Base-by-base conservation (phyloP, 2,797 vertebrate genomes). In the Acomys russatus region DNA sequence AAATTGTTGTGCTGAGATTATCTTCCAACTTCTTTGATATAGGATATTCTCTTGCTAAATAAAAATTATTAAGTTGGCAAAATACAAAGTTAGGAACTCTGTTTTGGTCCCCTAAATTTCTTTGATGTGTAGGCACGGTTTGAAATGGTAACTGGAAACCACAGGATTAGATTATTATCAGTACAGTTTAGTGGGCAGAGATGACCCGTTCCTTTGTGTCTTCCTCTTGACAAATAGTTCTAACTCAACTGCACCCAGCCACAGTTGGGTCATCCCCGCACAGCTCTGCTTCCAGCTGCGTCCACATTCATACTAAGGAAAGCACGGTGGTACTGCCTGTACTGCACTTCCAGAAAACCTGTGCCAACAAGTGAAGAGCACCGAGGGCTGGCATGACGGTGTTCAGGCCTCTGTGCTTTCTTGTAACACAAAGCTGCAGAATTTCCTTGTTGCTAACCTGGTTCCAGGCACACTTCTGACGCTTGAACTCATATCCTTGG, bases 31-130 rank as follows among this genome's bases (percentile, higher is more conserved):
- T 83, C 33, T 74, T 94, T 68, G 38, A 7, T 49, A 0, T 70
- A 63, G 38, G 2, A 79, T 64, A 9, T 84, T 92, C 44, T 90
- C 89, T 63, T 80, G 38, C 87, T 93, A 89, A 88, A 56, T 49
- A 66, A 74, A 71, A 33, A 14, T 33, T 85, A 76, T 92, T 73
- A 95, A 89, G 25, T 85, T 92, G 83, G 35, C 25, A 56, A 61
- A 83, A 76, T 88, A 61, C n/a, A 74, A 94, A 33, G 5, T 77
- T 88, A 54, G 74, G 88, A 91, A 78, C 49, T 87, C 84, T 88
- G 1, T 49, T 9, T 90, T 78, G 14, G 17, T 51, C 15, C 15
- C 49, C 70, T 49, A 61, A 33, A 73, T 97, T 88, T 15, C 59
- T 95, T 92, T 92, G 61, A 20, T 51, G 12, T 86, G 5, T 83